A percentile compares a stretch with the other conserved stretches of the same genome.
phyloP scores from a whole-genome alignment of 2,113 vertebrate species.

The Dryoscopus gambensis region DNA sequence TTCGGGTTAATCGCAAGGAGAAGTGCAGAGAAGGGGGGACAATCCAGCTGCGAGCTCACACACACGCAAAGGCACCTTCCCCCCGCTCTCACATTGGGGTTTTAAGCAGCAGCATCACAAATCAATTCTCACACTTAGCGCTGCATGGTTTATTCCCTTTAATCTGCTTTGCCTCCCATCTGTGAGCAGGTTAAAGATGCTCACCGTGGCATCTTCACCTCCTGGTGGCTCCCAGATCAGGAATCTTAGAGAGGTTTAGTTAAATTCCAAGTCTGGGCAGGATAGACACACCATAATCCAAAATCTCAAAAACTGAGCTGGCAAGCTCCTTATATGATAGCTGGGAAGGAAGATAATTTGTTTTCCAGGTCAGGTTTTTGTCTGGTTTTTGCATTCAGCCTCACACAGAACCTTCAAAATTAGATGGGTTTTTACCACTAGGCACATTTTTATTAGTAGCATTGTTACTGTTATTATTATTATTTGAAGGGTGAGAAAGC shows the following conservation, averaged over 20 bases:
- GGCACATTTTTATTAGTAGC: no score
- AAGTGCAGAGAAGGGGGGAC: rapidly evolving
- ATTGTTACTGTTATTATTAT: not conserved
- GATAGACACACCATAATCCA: not conserved
- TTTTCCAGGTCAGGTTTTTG: not conserved
- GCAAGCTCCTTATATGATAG: not conserved
- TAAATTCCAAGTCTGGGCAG: not conserved
- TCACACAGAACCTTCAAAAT: not conserved
- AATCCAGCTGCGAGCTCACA: not conserved
- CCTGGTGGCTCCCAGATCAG: not conserved
- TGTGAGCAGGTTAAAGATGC: not conserved
- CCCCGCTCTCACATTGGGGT: rapidly evolving
- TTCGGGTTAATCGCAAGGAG: not conserved
- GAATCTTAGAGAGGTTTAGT: not conserved
- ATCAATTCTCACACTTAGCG: not conserved
- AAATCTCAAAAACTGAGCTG: not conserved
- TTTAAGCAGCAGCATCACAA: not conserved
- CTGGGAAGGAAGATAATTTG: not conserved
- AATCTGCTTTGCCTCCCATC: not conserved
- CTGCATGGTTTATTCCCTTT: not conserved
- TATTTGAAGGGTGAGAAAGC: not conserved
- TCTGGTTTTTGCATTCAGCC: not conserved
- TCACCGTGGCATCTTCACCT: not conserved
- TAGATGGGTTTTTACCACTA: not conserved
- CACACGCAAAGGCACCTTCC: not conserved